Base-by-base conservation (phyloP, 1,140 invertebrate genomes). In the Diprion similis region DNA sequence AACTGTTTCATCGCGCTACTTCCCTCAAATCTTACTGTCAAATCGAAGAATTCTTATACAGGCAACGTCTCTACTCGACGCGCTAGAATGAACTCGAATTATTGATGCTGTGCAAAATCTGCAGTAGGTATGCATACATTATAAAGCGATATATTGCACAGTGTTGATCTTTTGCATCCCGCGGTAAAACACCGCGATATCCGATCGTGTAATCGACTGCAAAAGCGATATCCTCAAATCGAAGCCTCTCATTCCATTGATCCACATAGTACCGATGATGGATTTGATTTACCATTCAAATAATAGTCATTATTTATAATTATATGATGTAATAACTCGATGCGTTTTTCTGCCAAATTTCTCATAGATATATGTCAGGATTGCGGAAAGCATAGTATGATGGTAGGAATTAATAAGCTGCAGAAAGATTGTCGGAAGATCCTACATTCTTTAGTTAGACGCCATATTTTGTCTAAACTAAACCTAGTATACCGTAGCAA, bases 71-170 rank as follows among this genome's bases (percentile, higher is more conserved):
- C 9, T 13, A 59, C 11, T 59, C 11, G 51, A 59, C 9, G 51
- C 51, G 51, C 11, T 59, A 59, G 51, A 59, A 59, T 59, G 51
- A 59, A 59, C 51, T 59, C 51, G 51, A 59, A 59, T 37, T 37
- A 37, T 59, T 11, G 51, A 59, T 8, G 51, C n/a, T 59, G 11
- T 59, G 51, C 2, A 37, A 37, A 37, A 37, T 37, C 24, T 37
- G 24, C 24, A 37, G 24, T 6, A n/a, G n/a, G n/a, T n/a, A n/a
- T n/a, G 2, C 24, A 37, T 37, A 37, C 24, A 37, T 37, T 37
- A 37, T 37, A 3, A 1, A 1, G 24, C 24, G 9, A 8, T 59
- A 59, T 59, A 17, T 15, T 59, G 51, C 9, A 9, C 51, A 59
- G 11, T 8, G n/a, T 59, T 59, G 6, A 15, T 17, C 51, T 11